A percentile compares a stretch with the other conserved stretches of the same genome.
phyloP scores from a whole-genome alignment of 2,888 invertebrate genomes.

The Heteromurus nitidus region DNA sequence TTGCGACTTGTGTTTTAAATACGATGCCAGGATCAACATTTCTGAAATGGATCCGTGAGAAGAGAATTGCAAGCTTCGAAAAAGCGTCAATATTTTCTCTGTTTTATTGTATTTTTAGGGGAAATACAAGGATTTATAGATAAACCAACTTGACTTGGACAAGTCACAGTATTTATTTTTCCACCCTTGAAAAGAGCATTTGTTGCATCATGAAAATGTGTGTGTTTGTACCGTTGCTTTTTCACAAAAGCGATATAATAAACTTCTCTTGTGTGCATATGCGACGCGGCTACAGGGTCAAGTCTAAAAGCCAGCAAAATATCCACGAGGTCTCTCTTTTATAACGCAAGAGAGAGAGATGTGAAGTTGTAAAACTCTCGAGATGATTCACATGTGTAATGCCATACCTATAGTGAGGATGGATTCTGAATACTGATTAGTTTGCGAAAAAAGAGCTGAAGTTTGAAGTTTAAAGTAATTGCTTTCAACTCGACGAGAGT shows the following conservation, averaged over 20 bases:
- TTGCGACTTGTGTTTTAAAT: too few species aligned
- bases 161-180: constrained; percentile 7
- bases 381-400: background rate
- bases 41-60: too few species aligned
- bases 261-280: background rate
- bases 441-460: constrained; percentile 14
- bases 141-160: too few species aligned
- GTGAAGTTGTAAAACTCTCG: constrained; percentile 4
- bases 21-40: too few species aligned
- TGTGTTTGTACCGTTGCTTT: background rate
- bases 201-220: background rate
- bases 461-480: constrained; percentile 25
- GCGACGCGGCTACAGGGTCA: constrained; percentile 28
- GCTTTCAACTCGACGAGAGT: constrained; percentile 27
- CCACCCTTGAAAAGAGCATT: constrained; percentile 13
- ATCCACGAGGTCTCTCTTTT: too few species aligned
- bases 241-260: background rate
- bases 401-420: constrained; percentile 16
- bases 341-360: too few species aligned
- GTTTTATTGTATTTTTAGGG: too few species aligned
- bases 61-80: too few species aligned
- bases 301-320: background rate
- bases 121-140: too few species aligned
- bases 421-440: constrained; percentile 51
- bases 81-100: too few species aligned